Evolutionary conservation across 2,888 invertebrate genomes (phyloP).

Genomic region (Aporophyla lueneburgensis): DNA sequence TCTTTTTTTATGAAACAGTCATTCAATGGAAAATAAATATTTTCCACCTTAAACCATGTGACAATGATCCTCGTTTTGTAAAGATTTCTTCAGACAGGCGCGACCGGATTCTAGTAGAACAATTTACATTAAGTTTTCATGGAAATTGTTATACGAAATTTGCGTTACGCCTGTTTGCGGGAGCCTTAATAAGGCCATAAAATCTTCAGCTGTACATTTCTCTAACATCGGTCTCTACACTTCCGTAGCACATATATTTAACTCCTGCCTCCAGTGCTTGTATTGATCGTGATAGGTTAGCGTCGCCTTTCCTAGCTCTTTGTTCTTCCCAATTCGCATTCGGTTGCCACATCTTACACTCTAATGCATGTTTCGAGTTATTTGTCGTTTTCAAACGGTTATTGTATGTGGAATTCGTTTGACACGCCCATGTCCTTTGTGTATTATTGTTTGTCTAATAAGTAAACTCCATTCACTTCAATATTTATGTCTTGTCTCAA

Average conservation of each 20-base stretch:
- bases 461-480: not conserved
- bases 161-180: no score
- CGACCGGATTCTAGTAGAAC: no score
- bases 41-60: no score
- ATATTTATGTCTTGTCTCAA: not conserved
- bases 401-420: slow-evolving; percentile 20
- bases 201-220: not conserved
- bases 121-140: no score
- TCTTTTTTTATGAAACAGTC: no score
- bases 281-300: slow-evolving; percentile 60
- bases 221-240: slow-evolving; percentile 9
- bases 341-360: slow-evolving; percentile 39
- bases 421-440: slow-evolving; percentile 4
- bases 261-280: slow-evolving; percentile 3
- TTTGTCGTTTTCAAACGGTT: slow-evolving; percentile 13
- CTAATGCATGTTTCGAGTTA: slow-evolving; percentile 25
- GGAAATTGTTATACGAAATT: no score
- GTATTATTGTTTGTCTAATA: not conserved
- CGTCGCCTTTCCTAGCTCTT: slow-evolving; percentile 23
- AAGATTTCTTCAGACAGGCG: no score
- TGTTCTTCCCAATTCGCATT: slow-evolving; percentile 49
- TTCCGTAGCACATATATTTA: slow-evolving; percentile 15
- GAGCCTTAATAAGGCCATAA: no score
- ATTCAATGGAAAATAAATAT: no score
- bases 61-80: no score